Evolutionary conservation across 1,140 invertebrate genomes (phyloP).

Genomic region (Adoxophyes honmai): DNA sequence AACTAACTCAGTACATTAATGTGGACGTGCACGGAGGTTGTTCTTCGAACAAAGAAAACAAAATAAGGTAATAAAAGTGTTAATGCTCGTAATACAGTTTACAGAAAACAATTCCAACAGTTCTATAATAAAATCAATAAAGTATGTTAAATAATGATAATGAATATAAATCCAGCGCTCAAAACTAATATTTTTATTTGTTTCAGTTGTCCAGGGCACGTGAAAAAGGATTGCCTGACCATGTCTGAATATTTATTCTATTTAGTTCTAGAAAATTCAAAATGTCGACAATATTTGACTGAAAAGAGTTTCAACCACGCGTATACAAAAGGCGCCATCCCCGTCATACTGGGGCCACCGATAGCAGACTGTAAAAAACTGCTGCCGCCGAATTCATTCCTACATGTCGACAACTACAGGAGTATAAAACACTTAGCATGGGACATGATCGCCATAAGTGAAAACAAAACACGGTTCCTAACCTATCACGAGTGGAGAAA

Average conservation of each 20-base stretch:
- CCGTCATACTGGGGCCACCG: constrained; percentile 82
- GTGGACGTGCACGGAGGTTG: constrained; percentile 52
- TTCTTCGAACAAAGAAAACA: constrained; percentile 31
- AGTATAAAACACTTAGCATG: constrained; percentile 79
- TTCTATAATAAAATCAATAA: too few species aligned
- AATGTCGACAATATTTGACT: constrained; percentile 84
- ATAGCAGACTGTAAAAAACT: constrained; percentile 72
- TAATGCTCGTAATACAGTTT: not conserved
- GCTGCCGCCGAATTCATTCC: constrained; percentile 82
- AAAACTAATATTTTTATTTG: not conserved
- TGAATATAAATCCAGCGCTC: too few species aligned
- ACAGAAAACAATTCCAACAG: too few species aligned
- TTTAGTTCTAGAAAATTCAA: constrained; percentile 86
- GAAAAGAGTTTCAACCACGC: constrained; percentile 85
- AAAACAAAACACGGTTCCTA: constrained; percentile 31
- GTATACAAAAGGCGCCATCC: constrained; percentile 81
- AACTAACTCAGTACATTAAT: constrained; percentile 66
- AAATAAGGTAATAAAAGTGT: constrained; percentile 28
- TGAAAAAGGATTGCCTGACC: constrained; percentile 76
- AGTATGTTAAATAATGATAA: too few species aligned
- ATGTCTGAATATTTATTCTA: constrained; percentile 85
- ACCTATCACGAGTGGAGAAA: constrained; percentile 84
- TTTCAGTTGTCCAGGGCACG: constrained; percentile 81
- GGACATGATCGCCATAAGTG: constrained; percentile 73
- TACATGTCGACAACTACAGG: constrained; percentile 86